Evolutionary conservation across 30 jellyfish, hydroid and myxozoan genomes (phyloP), one percentile per base, ranked within the genome.

Genomic region (Euphysa ruthae): DNA sequence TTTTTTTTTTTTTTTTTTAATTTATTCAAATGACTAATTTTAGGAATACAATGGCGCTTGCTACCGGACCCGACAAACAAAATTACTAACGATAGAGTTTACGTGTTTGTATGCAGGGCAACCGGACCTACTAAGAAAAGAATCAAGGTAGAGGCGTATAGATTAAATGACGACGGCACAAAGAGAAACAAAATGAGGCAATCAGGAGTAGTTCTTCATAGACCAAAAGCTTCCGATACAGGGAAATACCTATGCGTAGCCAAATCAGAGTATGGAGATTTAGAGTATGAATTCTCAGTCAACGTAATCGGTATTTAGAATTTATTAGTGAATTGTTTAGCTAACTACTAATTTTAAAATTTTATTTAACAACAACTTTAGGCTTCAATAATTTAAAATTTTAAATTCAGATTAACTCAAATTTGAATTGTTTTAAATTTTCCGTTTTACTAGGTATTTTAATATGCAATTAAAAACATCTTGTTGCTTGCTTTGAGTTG

Each of bases 221-320:
- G 1, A 4, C 80, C 80, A 13, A 42, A 49, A 68, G 80, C 20
- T 4, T 10, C 4, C 19, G 80, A 68, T 43, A 6, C 75, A 30
- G 80, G 80, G 27, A 43, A 46, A 25, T 68, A 68, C 0, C n/a
- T 43, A 14, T 68, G 80, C 74, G 74, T 50, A 22, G 80, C 80
- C 30, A 35, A 68, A 21, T 43, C 44, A 24, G 16, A 27, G 15
- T 73, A 21, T 16, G 80, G 74, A 19, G 22, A 49, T 14, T 8
- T 68, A 19, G 15, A n/a, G 16, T 73, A 68, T 0, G 24, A 43
- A 23, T 68, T 68, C 24, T n/a, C 6, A 4, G 21, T 68, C 27
- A 5, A 19, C 2, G 77, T 68, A 5, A 30, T 23, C 4, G 75
- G 80, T 63, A 26, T n/a, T n/a, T n/a, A n/a, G n/a, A n/a, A n/a